Percentiles rank a stretch among this genome's conserved stretches.
These are phyloP conservation scores for Salvelinus fontinalis DNA, from an alignment of 2,113 vertebrate genomes.

Conservation along the genomic window DNA sequence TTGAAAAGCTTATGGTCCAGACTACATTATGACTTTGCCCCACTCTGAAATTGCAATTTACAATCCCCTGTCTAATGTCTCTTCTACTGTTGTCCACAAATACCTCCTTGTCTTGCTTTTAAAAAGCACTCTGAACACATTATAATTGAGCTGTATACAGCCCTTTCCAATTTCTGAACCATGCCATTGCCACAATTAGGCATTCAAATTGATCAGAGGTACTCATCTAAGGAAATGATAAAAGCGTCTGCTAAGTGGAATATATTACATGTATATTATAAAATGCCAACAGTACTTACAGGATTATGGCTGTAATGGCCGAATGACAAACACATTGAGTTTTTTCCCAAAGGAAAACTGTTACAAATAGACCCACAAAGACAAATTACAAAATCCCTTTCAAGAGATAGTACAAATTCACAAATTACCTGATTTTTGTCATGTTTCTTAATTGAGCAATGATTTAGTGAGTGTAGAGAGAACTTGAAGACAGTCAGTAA, in stretches of 20 bases:
- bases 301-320: not conserved
- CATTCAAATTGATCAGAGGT: not conserved
- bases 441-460: not conserved
- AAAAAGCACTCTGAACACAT: conserved; percentile 44
- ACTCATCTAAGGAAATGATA: too few species aligned
- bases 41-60: conserved; percentile 50
- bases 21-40: conserved; percentile 38
- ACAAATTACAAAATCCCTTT: conserved; percentile 57
- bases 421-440: not conserved
- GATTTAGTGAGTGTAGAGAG: conserved; percentile 18
- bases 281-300: not conserved
- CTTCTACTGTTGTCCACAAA: conserved; percentile 46
- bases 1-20: not conserved
- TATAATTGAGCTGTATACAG: conserved; percentile 55
- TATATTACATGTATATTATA: not conserved
- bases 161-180: conserved; percentile 31
- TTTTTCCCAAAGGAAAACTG: conserved; percentile 59
- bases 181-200: conserved; percentile 10
- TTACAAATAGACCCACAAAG: conserved; percentile 47
- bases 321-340: conserved; percentile 41
- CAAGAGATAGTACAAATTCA: conserved; percentile 16
- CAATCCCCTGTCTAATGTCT: conserved; percentile 39
- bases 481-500: conserved; percentile 42
- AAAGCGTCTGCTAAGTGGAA: too few species aligned
- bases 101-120: conserved; percentile 52